These are phyloP conservation scores for Champsocephalus gunnari DNA, from an alignment of 2,797 vertebrate species.

Conservation along the genomic window DNA sequence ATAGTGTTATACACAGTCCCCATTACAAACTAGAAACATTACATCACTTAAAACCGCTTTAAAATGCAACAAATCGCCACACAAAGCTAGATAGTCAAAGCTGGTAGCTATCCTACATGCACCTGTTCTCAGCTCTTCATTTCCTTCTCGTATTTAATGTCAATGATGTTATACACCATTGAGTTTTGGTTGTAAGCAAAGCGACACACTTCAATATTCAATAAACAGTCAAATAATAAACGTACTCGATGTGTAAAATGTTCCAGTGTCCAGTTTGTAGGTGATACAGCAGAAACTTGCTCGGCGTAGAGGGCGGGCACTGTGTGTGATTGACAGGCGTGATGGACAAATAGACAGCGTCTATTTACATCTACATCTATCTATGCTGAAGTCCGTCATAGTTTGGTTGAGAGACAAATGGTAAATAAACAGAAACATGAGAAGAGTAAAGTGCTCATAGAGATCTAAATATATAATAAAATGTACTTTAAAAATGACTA, in stretches of 20 bases:
- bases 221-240: constrained; percentile 6
- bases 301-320: constrained; percentile 40
- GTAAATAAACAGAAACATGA: constrained; percentile 56
- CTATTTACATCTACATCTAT: too few species aligned
- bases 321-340: constrained; percentile 60
- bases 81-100: constrained; percentile 51
- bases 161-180: fast-evolving
- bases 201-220: neutral
- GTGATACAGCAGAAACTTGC: constrained; percentile 58
- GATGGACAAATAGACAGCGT: constrained; percentile 1
- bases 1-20: neutral
- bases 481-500: too few species aligned
- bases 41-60: neutral
- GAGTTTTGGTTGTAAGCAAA: neutral
- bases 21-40: neutral
- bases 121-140: constrained; percentile 62
- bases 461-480: too few species aligned
- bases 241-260: constrained; percentile 64
- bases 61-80: constrained; percentile 30
- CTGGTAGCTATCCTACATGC: constrained; percentile 43
- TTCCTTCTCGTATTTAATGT: constrained; percentile 16
- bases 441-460: neutral
- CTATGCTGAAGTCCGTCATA: fast-evolving
- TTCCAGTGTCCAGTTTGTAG: constrained; percentile 54
- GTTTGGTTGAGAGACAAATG: constrained; percentile 76